Base-by-base conservation (phyloP, 2,888 invertebrate genomes). In the Creontiades dilutus region DNA sequence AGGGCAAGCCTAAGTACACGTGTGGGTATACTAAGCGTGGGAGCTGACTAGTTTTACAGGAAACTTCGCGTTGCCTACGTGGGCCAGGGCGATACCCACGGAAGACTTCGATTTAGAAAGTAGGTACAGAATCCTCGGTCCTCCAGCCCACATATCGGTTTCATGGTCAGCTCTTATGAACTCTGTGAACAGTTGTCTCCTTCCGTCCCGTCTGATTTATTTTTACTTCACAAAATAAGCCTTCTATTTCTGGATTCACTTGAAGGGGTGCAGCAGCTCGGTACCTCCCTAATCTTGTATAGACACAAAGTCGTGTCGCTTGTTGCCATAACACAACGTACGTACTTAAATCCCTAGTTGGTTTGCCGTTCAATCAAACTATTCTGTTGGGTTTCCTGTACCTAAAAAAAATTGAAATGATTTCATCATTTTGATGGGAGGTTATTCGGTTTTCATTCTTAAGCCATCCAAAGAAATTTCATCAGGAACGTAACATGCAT, bases 171-270 rank as follows among this genome's bases (percentile, higher is more conserved):
- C 23, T 0, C 19, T 23, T 12, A 23, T 68, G 68, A 68, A 12
- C 19, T 27, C 23, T 12, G 27, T 12, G 27, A 27, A 23, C 68
- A 11, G 9, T 19, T 68, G 52, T 52, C 13, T 52, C 52, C 52
- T 52, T 68, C 16, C 52, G 1, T 16, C 68, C 61, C 68, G 23
- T 19, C 19, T 23, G 12, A 23, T 23, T 68, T 68, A 68, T 68
- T 68, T 68, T 23, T 68, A 68, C 68, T 68, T 23, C 68, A 68
- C 23, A 27, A 23, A 68, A 68, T 12, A 68, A 19, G 19, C 12
- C 19, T n/a, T 68, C 68, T 68, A 68, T 68, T 68, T 27, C 13
- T 23, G 68, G 68, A 11, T 68, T 68, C 68, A 68, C 68, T 68
- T 68, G 68, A 68, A 68, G 68, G 68, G 68, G 68, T 68, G 68